Evolutionary conservation across 2,888 invertebrate species (phyloP).

Genomic region (Beris morrisii): DNA sequence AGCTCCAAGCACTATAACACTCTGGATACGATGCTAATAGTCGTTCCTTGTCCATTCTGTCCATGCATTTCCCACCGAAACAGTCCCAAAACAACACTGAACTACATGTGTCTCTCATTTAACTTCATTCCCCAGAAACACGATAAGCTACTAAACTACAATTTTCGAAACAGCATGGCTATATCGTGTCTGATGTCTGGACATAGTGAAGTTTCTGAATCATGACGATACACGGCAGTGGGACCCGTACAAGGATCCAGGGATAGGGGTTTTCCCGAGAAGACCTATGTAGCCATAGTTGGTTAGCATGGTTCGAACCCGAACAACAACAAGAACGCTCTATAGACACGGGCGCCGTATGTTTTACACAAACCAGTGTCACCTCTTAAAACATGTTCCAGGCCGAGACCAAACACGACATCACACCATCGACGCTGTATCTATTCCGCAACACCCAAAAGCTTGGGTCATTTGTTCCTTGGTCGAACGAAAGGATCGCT

Average conservation of each 20-base stretch:
- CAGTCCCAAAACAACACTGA: background rate
- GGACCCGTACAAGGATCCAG: background rate
- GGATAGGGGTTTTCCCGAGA: background rate
- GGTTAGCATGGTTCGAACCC: background rate
- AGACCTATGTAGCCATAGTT: background rate
- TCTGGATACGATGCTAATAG: no score
- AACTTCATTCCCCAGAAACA: conserved; percentile 12
- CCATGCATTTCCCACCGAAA: background rate
- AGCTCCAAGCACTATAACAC: no score
- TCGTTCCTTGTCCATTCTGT: no score
- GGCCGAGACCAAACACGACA: conserved; percentile 28
- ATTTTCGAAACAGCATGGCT: background rate
- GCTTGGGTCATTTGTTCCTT: no score
- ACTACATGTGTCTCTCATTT: conserved; percentile 12
- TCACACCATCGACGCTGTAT: conserved; percentile 1
- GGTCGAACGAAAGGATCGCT: no score
- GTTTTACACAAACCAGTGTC: conserved; percentile 41
- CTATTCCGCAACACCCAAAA: no score
- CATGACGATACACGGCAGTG: background rate
- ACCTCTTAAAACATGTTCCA: conserved; percentile 39
- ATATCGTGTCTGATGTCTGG: background rate
- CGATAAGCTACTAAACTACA: conserved; percentile 23
- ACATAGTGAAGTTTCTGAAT: background rate
- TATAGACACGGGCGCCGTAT: conserved; percentile 39
- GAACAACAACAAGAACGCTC: conserved; percentile 21